Evolutionary conservation across 2,797 vertebrate genomes (phyloP).

Genomic region (Platalea minor): DNA sequence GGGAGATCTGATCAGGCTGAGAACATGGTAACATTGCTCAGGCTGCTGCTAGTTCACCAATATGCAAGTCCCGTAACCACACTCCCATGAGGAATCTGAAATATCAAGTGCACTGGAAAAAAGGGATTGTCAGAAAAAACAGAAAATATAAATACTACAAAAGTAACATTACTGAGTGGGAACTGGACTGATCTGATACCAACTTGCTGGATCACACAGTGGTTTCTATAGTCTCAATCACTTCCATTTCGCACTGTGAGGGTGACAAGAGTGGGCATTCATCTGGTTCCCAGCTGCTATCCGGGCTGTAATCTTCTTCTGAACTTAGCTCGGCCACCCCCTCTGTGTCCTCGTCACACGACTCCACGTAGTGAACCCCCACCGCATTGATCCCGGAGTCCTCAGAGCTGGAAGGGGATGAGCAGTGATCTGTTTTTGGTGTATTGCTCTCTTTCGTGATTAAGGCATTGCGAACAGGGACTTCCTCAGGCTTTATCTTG

Average conservation of each 20-base stretch:
- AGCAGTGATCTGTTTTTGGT: slow-evolving; percentile 92
- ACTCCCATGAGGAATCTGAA: slow-evolving; percentile 22
- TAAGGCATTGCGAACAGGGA: slow-evolving; percentile 73
- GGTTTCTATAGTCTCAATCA: slow-evolving; percentile 98
- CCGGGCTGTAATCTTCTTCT: slow-evolving; percentile 87
- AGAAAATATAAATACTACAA: slow-evolving; percentile 66
- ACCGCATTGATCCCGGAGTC: slow-evolving; percentile 96
- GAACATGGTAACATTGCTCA: slow-evolving; percentile 5
- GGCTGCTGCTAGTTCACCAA: slow-evolving; percentile 30
- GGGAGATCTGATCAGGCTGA: slow-evolving; percentile 35
- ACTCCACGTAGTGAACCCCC: slow-evolving; percentile 91
- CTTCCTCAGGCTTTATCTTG: slow-evolving; percentile 61
- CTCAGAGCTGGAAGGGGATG: slow-evolving; percentile 94
- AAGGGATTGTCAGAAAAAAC: slow-evolving; percentile 47
- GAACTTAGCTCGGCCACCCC: slow-evolving; percentile 81
- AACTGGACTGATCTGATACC: not conserved
- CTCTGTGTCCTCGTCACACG: slow-evolving; percentile 89
- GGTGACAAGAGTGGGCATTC: slow-evolving; percentile 91
- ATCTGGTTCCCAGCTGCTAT: slow-evolving; percentile 92
- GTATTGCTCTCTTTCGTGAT: slow-evolving; percentile 79
- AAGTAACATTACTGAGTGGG: slow-evolving; percentile 20
- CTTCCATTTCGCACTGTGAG: slow-evolving; percentile 92
- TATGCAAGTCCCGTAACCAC: not conserved
- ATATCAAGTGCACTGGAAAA: slow-evolving; percentile 60
- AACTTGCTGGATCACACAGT: slow-evolving; percentile 81